A percentile compares a stretch with the other conserved stretches of the same genome.
Conservation (phyloP, 2,888 invertebrate genomes). For the Dascillus cervinus region DNA sequence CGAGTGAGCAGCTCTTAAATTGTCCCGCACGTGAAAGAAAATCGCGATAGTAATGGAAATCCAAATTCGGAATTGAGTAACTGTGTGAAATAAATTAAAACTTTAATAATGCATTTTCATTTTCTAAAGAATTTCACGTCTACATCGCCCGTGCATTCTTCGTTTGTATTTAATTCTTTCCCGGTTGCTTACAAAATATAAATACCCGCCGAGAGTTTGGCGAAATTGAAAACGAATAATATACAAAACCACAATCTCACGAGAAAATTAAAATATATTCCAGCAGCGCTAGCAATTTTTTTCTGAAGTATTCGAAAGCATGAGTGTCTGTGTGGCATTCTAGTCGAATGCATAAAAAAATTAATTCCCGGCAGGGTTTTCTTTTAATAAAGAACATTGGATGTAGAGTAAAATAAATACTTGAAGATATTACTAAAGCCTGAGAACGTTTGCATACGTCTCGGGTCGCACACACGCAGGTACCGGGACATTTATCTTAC, state of each 20-base stretch:
- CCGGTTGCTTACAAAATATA: conserved; percentile 23
- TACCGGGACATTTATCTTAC: conserved; percentile 9
- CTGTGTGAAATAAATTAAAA: conserved; percentile 29
- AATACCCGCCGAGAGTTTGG: conserved; percentile 21
- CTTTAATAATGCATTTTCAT: conserved; percentile 36
- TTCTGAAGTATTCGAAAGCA: no score
- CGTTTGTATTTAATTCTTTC: conserved; percentile 26
- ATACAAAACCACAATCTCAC: conserved; percentile 22
- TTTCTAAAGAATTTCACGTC: conserved; percentile 30
- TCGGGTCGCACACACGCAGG: conserved; percentile 7
- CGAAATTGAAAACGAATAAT: conserved; percentile 23
- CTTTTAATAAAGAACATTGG: no score
- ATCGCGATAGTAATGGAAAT: no score
- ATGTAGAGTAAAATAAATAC: no score
- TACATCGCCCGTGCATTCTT: conserved; percentile 30
- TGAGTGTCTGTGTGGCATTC: no score
- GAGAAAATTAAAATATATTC: conserved; percentile 24
- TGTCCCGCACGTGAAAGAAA: no score
- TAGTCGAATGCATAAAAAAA: no score
- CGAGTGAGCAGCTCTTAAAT: no score
- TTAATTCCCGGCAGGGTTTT: no score
- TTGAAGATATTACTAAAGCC: no score
- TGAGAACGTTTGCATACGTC: conserved; percentile 10
- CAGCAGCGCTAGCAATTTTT: no score
- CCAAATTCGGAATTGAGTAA: background rate